phyloP scores from a whole-genome alignment of 53 echinoderm and acorn worm genomes.

The Temnopleurus reevesii region DNA sequence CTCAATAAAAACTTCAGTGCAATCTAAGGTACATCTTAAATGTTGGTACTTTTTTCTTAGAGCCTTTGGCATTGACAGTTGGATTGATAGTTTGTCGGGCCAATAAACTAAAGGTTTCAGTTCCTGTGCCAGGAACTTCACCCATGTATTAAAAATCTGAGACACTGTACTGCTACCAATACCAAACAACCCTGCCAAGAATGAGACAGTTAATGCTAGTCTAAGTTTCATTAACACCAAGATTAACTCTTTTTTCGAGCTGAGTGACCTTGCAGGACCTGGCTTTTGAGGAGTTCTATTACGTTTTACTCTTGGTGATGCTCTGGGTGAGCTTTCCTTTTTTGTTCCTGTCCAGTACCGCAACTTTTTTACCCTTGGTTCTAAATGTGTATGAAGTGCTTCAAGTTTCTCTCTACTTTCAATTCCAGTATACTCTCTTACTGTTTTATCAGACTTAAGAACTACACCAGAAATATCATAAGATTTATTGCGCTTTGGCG shows the following conservation, averaged over 20 bases:
- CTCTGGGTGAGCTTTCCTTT: conserved; percentile 24
- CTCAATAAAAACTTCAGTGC: conserved; percentile 76
- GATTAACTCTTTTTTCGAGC: background rate
- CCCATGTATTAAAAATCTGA: conserved; percentile 65
- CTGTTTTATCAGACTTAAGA: conserved; percentile 30
- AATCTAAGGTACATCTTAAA: conserved; percentile 68
- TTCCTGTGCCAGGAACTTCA: conserved; percentile 58
- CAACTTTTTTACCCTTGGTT: conserved; percentile 48
- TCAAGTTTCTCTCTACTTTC: conserved; percentile 37
- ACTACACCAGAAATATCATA: conserved; percentile 27
- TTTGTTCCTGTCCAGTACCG: conserved; percentile 34
- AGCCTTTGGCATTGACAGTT: background rate
- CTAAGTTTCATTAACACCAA: conserved; percentile 53
- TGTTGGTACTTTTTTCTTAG: conserved; percentile 36
- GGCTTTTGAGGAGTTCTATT: conserved; percentile 35
- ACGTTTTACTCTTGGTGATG: conserved; percentile 8
- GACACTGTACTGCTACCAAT: conserved; percentile 33
- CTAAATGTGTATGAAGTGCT: background rate
- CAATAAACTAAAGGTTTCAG: conserved; percentile 48
- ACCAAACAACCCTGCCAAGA: conserved; percentile 36
- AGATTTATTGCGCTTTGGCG: background rate
- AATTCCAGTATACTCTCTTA: conserved; percentile 44
- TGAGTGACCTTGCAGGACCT: conserved; percentile 23
- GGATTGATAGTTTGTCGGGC: conserved; percentile 41
- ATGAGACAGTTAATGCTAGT: background rate